These are phyloP conservation scores for Brachionus manjavacas DNA, from an alignment of 1,140 invertebrate genomes.

Conservation along the genomic window DNA sequence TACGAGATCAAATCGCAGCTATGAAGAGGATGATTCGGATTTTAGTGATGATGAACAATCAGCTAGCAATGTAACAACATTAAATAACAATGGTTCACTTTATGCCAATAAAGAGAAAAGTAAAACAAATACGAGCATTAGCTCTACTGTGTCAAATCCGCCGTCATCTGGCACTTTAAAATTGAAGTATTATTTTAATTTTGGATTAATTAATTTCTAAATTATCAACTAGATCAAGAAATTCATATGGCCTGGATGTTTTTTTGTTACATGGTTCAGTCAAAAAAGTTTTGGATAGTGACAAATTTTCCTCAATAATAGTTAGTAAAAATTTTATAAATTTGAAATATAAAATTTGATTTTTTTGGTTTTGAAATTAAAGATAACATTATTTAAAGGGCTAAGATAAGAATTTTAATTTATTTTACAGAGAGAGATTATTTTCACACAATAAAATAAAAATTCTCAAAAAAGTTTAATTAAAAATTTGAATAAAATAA, in stretches of 20 bases:
- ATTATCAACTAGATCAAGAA: not conserved
- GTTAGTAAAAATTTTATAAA: not conserved
- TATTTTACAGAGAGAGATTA: too few species aligned
- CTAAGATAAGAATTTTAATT: too few species aligned
- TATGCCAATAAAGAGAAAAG: constrained; percentile 5
- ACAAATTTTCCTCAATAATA: constrained; percentile 22
- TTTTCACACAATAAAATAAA: too few species aligned
- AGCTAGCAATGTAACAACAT: not conserved
- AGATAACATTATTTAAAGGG: too few species aligned
- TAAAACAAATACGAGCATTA: not conserved
- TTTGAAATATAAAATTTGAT: too few species aligned
- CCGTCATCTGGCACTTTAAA: not conserved
- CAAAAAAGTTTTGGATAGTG: constrained; percentile 26
- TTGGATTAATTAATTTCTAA: not conserved
- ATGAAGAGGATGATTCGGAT: constrained; percentile 18
- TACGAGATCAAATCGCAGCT: not conserved
- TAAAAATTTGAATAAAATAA: too few species aligned
- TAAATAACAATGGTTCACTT: not conserved
- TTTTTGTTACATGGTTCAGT: constrained; percentile 28
- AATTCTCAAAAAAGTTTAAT: too few species aligned
- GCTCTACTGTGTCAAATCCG: not conserved
- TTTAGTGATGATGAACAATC: constrained; percentile 10
- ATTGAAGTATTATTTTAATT: constrained; percentile 7
- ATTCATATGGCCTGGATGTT: constrained; percentile 33
- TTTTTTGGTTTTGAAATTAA: too few species aligned